Conservation (phyloP, 2,113 vertebrate species). For the Dissostichus mawsoni region DNA sequence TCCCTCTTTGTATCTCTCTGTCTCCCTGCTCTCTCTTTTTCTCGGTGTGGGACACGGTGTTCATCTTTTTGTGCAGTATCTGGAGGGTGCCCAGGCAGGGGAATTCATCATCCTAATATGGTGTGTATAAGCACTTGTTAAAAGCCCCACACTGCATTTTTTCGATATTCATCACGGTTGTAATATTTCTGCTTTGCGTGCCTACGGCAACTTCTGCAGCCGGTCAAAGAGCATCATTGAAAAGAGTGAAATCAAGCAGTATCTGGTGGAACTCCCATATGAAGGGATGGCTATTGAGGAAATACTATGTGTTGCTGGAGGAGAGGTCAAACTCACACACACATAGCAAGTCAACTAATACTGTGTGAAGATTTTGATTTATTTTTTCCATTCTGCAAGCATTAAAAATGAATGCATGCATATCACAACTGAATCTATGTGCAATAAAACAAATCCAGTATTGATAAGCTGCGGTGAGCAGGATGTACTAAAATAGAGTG, state of each 20-base stretch:
- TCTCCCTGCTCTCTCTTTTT: background rate
- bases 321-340: conserved; percentile 17
- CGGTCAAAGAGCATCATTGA: conserved; percentile 60
- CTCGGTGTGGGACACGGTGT: conserved; percentile 50
- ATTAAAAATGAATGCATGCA: conserved; percentile 11
- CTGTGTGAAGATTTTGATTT: background rate
- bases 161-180: conserved; percentile 68
- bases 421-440: too few relatives aligned
- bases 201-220: conserved; percentile 57
- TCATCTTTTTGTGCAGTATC: conserved; percentile 54
- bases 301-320: conserved; percentile 20
- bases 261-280: conserved; percentile 52
- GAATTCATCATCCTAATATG: conserved; percentile 75
- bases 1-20: conserved; percentile 4
- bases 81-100: conserved; percentile 58
- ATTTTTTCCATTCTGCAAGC: background rate
- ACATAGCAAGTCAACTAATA: background rate
- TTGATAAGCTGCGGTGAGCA: too few relatives aligned
- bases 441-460: too few relatives aligned
- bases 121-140: conserved; percentile 73
- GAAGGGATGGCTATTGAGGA: conserved; percentile 45
- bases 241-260: conserved; percentile 56
- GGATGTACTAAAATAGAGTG: background rate
- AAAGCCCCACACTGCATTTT: conserved; percentile 72
- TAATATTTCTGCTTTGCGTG: conserved; percentile 62